A percentile compares a stretch with the other conserved stretches of the same genome.
These are phyloP conservation scores for Leucophenga maculata DNA, from an alignment of 2,888 invertebrate genomes.

Conservation along the genomic window DNA sequence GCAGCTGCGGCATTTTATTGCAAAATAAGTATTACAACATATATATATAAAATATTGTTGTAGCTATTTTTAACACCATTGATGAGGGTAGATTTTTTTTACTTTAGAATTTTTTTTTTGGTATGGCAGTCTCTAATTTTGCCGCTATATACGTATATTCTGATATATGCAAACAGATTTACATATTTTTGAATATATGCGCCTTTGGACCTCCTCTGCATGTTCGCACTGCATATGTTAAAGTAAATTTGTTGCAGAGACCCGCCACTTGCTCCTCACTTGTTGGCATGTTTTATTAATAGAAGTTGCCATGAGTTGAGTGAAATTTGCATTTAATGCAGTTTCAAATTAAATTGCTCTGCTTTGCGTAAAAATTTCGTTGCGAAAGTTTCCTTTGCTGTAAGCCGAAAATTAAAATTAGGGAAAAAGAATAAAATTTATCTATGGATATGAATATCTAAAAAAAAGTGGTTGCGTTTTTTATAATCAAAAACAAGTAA, in stretches of 20 bases:
- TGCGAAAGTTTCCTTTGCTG: too few relatives aligned
- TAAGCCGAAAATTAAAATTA: too few relatives aligned
- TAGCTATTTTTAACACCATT: not conserved
- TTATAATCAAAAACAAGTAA: too few relatives aligned
- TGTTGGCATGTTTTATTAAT: not conserved
- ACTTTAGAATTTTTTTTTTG: too few relatives aligned
- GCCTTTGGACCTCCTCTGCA: not conserved
- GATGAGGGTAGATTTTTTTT: not conserved
- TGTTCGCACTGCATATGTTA: not conserved
- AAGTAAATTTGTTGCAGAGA: not conserved
- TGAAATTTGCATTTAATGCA: slow-evolving; percentile 37
- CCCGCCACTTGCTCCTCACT: too few relatives aligned
- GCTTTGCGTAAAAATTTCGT: not conserved
- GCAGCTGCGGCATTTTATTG: slow-evolving; percentile 30
- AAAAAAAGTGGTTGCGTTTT: too few relatives aligned
- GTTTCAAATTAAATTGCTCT: slow-evolving; percentile 24
- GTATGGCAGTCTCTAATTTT: too few relatives aligned
- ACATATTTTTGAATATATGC: not conserved
- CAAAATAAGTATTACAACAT: slow-evolving; percentile 33
- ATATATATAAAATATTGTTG: not conserved
- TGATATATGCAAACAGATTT: not conserved
- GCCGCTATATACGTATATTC: too few relatives aligned
- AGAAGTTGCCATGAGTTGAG: slow-evolving; percentile 25
- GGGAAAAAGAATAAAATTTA: too few relatives aligned
- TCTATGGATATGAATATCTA: too few relatives aligned